Percentiles rank a stretch among this genome's conserved stretches.
Conservation (phyloP, 53 echinoderm and acorn worm species). For the Holothuria scabra region DNA sequence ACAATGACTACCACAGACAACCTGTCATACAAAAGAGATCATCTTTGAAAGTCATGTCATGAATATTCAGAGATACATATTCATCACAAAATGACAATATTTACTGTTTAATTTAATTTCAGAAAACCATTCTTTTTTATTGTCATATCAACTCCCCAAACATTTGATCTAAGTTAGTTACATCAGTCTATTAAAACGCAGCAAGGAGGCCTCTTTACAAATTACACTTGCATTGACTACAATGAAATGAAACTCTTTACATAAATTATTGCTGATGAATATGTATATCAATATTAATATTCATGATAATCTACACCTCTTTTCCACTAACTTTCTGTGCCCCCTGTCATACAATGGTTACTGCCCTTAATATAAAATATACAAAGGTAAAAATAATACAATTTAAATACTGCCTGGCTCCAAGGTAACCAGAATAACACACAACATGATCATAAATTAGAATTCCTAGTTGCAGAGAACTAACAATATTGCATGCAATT, state of each 20-base stretch:
- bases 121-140: too few species aligned
- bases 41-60: too few species aligned
- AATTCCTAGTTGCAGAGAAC: neutral
- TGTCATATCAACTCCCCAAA: too few species aligned
- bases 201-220: too few species aligned
- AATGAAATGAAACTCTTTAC: too few species aligned
- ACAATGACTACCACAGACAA: neutral
- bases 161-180: too few species aligned
- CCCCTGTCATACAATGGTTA: neutral
- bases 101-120: too few species aligned
- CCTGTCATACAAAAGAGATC: too few species aligned
- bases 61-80: too few species aligned
- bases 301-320: neutral
- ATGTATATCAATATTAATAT: constrained; percentile 5
- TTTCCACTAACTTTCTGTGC: neutral
- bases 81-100: too few species aligned
- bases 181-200: too few species aligned
- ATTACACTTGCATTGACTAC: too few species aligned
- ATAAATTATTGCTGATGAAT: constrained; percentile 1
- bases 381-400: constrained; percentile 7
- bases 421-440: constrained; percentile 1
- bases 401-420: constrained; percentile 28
- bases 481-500: constrained; percentile 37
- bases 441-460: constrained; percentile 29
- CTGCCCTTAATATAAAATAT: constrained; percentile 20